Evolutionary conservation across 2,888 invertebrate genomes (phyloP), one percentile per base, ranked within the genome.

Genomic region (Synergus japonicus): DNA sequence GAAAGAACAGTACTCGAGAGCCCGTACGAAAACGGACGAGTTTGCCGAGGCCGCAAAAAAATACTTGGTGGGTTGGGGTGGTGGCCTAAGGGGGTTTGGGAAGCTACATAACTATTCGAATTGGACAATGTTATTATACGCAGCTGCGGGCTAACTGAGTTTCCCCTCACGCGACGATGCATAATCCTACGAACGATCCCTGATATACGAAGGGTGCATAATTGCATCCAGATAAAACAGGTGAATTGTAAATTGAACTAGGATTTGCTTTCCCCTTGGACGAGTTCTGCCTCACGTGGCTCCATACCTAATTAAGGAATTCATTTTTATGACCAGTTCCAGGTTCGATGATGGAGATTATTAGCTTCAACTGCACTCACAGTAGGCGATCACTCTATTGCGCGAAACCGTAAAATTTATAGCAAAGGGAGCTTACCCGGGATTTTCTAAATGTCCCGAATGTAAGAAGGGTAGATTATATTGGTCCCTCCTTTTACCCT

Each of bases 191-290:
- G 85, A 81, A 85, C 81, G 81, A 83, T 82, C 85, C 85, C 84
- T 79, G 78, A 83, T 85, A 84, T 82, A 84, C 81, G 83, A 84
- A 86, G 90, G 90, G 90, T 90, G 90, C 89, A 90, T 90, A 90
- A 90, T 90, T 90, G 90, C 89, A 90, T 90, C 88, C 87, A 88
- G 89, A 89, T 89, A 90, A 90, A 90, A 90, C 89, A 89, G 89
- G 89, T 88, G 88, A 89, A 88, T 87, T 87, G 86, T 88, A 88
- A 90, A 90, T 89, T 89, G 88, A 89, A 89, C 88, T 88, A 85
- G 86, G 86, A 87, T 85, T 88, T 85, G 83, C 84, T 85, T 78
- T 82, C 79, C 67, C 77, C 78, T 63, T 60, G 69, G 54, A 73
- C 82, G 43, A 3, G 3, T 46, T 37, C 29, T 22, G 65, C 46